Evolutionary conservation across 2,888 invertebrate genomes (phyloP), one percentile per base, ranked within the genome.

Genomic region (Agrochola lychnidis): DNA sequence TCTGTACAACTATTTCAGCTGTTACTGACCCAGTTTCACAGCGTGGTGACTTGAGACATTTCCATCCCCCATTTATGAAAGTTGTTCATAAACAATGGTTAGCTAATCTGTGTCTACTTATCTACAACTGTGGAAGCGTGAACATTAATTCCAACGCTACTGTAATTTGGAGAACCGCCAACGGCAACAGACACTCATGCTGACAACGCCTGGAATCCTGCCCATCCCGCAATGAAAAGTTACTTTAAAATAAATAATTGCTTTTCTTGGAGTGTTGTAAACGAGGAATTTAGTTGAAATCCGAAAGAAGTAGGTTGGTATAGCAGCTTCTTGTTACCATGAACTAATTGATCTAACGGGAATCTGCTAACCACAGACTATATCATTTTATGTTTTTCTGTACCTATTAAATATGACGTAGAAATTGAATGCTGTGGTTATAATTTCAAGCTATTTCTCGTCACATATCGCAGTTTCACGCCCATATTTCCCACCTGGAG

Each of bases 151-250:
- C 82, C 82, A 77, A 80, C 76, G 62, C 86, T 68, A 53, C 57
- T 85, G 71, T 74, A 78, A 75, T 78, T 86, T 83, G 83, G 83
- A 78, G 25, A 45, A 5, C 1, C 25, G 83, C 83, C 86, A 83
- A 70, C 62, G 36, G 56, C 83, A 78, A 63, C 83, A 71, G 77
- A 82, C 82, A 83, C 73, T 83, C 64, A 64, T 73, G 86, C 79
- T 83, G 79, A 83, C 83, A 74, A 56, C 40, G 69, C 62, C 83
- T 86, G 83, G 86, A 83, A 83, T 40, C 68, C 83, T 85, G 86
- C 83, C 86, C 83, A 82, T 19, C 63, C 73, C 71, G 69, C 78
- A 36, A 82, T 71, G 83, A 86, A 82, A 82, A 77, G 72, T 71
- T 82, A 77, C 86, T 85, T 77, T 57, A 73, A 83, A 16, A 82